A percentile compares a stretch with the other conserved stretches of the same genome.
Conservation (phyloP, 2,888 invertebrate genomes). For the Urechis unicinctus region DNA sequence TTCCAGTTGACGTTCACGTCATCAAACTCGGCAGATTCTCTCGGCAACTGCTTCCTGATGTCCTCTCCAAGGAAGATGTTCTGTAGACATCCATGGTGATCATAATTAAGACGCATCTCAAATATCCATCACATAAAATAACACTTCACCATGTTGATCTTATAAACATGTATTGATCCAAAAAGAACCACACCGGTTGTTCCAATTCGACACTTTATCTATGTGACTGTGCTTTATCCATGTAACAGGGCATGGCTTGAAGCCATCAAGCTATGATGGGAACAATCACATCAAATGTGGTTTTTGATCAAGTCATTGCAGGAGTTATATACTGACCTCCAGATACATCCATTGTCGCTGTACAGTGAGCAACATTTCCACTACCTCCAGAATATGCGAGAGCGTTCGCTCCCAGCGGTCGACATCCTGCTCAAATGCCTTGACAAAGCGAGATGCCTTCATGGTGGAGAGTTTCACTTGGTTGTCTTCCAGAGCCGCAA, state of each 20-base stretch:
- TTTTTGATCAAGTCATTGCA: too few relatives aligned
- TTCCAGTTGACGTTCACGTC: slow-evolving; percentile 67
- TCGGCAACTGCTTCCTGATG: slow-evolving; percentile 74
- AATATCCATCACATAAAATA: too few relatives aligned
- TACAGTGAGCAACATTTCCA: slow-evolving; percentile 73
- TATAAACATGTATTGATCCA: neutral
- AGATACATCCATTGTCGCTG: slow-evolving; percentile 81
- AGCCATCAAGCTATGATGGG: too few relatives aligned
- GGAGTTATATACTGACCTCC: slow-evolving; percentile 54
- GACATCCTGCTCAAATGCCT: slow-evolving; percentile 76
- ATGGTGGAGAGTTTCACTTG: slow-evolving; percentile 76
- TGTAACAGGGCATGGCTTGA: too few relatives aligned
- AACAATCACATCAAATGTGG: too few relatives aligned
- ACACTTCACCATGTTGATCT: too few relatives aligned
- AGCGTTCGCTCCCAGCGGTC: slow-evolving; percentile 81
- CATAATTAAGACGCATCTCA: too few relatives aligned
- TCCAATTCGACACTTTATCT: neutral
- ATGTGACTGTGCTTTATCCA: neutral
- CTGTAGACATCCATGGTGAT: too few relatives aligned
- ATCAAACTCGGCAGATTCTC: slow-evolving; percentile 65
- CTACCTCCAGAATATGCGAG: slow-evolving; percentile 72
- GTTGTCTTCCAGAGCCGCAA: slow-evolving; percentile 75
- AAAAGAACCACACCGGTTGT: neutral
- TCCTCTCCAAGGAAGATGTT: slow-evolving; percentile 84
- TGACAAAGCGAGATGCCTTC: slow-evolving; percentile 76